Evolutionary conservation across 2,888 invertebrate genomes (phyloP), one percentile per base, ranked within the genome.

Genomic region (Agriotes lineatus): DNA sequence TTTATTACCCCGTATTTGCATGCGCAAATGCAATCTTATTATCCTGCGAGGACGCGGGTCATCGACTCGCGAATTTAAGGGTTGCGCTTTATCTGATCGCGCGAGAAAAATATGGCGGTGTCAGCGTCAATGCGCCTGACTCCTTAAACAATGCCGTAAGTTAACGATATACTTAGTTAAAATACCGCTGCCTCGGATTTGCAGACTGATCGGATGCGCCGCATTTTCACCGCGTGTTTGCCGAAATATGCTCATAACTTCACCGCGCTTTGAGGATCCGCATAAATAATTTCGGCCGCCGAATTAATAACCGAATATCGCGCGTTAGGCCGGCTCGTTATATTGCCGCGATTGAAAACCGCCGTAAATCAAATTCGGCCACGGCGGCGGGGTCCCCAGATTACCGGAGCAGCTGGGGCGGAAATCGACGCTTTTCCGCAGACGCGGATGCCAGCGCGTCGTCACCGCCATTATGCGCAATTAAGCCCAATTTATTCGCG

Each of bases 161-260:
- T 80, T 81, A 81, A 81, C 81, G 80, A 81, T 80, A 80, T 80
- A 80, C 80, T 81, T 80, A 80, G 80, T 80, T 80, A 80, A 79
- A 80, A 80, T 80, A 80, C 79, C 79, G 77, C 64, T 66, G 59
- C 64, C 57, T 57, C 67, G 60, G 66, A 63, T 70, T 44, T 59
- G 64, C 62, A 71, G 67, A 59, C 57, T 62, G 65, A 67, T 71
- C 68, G 73, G 71, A 75, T 72, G 73, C 70, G 69, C 67, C 71
- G 74, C 73, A 76, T 76, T 76, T 72, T 75, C 70, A 63, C 65
- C 60, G 71, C 72, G 68, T 73, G 68, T 73, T 69, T 71, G 67
- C 64, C 54, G 67, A 67, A 66, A 67, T 70, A 62, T 66, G 39
- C 61, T 67, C 68, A 67, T 69, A 62, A 65, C 14, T 52, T 30